Evolutionary conservation across 2,888 invertebrate species (phyloP), one percentile per base, ranked within the genome.

Genomic region (Pedicia rivosa): DNA sequence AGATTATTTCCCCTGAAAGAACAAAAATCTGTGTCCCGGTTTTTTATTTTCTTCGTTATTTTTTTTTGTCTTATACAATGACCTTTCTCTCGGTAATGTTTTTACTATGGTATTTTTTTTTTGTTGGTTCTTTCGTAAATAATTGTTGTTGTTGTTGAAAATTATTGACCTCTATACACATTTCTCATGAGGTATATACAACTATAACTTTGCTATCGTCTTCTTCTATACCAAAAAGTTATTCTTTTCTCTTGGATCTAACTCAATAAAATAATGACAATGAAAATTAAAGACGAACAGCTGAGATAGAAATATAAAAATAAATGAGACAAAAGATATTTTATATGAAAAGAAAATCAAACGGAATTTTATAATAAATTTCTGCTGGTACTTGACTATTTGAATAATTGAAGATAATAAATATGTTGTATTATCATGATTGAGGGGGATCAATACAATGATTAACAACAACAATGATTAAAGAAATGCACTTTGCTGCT

Each of bases 151-250:
- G 19, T 29, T 20, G 20, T 9, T 10, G n/a, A 38, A 35, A 9
- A 26, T 17, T 19, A 25, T 38, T 36, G 40, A 40, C 40, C 40
- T 40, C 40, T 35, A 38, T 40, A 40, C 40, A 38, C 38, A 40
- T 27, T 40, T 40, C 40, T 28, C 40, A 40, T 38, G 34, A 13
- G 10, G 14, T 12, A 29, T 15, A 29, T 3, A 24, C 13, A 20
- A 13, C 32, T 13, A 13, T 13, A 19, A 32, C n/a, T n/a, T n/a
- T n/a, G n/a, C n/a, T n/a, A n/a, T n/a, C n/a, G n/a, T n/a, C n/a
- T n/a, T n/a, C n/a, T n/a, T n/a, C n/a, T n/a, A n/a, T n/a, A n/a
- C n/a, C n/a, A n/a, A n/a, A n/a, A n/a, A n/a, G n/a, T n/a, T n/a
- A n/a, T n/a, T n/a, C n/a, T n/a, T n/a, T n/a, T n/a, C n/a, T n/a